Conservation (phyloP, 2,888 invertebrate genomes). For the Venustoraphidia nigricollis region DNA sequence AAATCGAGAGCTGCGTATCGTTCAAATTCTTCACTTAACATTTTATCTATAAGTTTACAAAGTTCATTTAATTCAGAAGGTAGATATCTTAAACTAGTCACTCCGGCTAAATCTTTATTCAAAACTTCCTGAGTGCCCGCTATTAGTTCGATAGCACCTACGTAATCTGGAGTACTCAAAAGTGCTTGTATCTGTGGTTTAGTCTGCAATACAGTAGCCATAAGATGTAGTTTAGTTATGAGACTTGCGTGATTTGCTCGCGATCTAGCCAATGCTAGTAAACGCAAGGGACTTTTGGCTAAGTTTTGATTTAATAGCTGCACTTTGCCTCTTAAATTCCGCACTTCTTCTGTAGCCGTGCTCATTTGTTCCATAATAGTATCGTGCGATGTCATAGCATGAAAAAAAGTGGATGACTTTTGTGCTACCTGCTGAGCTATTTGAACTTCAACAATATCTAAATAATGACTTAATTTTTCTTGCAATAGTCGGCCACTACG, state of each 20-base stretch:
- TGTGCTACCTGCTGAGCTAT: constrained; percentile 86
- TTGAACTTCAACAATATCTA: constrained; percentile 89
- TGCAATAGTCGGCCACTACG: constrained; percentile 54
- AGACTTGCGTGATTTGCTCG: constrained; percentile 48
- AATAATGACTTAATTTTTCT: constrained; percentile 83
- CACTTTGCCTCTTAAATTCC: constrained; percentile 57
- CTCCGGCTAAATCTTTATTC: constrained; percentile 74
- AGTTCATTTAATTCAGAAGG: constrained; percentile 92
- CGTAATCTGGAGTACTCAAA: constrained; percentile 90
- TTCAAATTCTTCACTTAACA: constrained; percentile 91
- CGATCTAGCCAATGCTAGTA: constrained; percentile 54
- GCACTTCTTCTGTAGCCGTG: constrained; percentile 61
- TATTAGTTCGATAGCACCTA: constrained; percentile 92
- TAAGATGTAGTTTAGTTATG: constrained; percentile 66
- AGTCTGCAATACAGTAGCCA: constrained; percentile 93
- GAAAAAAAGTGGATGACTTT: constrained; percentile 93
- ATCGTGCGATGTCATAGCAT: constrained; percentile 97
- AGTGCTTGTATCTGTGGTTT: constrained; percentile 93
- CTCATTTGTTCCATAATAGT: constrained; percentile 91
- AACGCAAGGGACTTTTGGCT: constrained; percentile 63
- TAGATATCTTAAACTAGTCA: constrained; percentile 89
- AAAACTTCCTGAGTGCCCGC: constrained; percentile 91
- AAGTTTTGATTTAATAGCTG: constrained; percentile 61
- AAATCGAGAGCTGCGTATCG: constrained; percentile 82
- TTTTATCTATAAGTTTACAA: constrained; percentile 89